A percentile compares a stretch with the other conserved stretches of the same genome.
These are phyloP conservation scores for Cheilosia urbana DNA, from an alignment of 2,888 invertebrate species.

Conservation along the genomic window DNA sequence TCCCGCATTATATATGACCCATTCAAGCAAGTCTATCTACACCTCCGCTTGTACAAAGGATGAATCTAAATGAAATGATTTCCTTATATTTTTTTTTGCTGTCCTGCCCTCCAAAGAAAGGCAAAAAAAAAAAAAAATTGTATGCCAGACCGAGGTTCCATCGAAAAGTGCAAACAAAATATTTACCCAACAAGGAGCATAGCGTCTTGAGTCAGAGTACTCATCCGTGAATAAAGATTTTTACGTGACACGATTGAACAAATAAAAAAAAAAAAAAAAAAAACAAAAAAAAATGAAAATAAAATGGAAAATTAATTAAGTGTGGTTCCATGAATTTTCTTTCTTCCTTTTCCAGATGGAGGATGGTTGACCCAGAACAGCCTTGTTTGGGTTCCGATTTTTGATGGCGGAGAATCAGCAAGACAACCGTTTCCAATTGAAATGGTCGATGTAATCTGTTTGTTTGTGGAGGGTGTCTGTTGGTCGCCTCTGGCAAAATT, in stretches of 20 bases:
- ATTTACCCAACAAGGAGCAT: slow-evolving; percentile 26
- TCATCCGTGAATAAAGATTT: slow-evolving; percentile 55
- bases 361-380: too few species aligned
- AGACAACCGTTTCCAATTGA: too few species aligned
- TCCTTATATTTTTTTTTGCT: slow-evolving; percentile 3
- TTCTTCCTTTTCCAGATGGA: too few species aligned
- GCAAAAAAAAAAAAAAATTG: slow-evolving; percentile 25
- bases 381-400: too few species aligned
- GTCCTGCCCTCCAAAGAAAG: not conserved
- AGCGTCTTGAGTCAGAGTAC: slow-evolving; percentile 23
- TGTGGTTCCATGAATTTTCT: slow-evolving; percentile 23
- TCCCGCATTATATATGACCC: slow-evolving; percentile 42
- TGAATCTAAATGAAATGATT: slow-evolving; percentile 29
- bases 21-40: slow-evolving; percentile 8
- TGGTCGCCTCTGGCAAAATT: too few species aligned
- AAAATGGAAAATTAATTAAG: slow-evolving; percentile 49
- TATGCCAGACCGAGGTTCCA: slow-evolving; percentile 8
- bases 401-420: too few species aligned
- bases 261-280: slow-evolving; percentile 11
- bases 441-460: too few species aligned
- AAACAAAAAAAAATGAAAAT: not conserved
- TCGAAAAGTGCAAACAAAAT: slow-evolving; percentile 50
- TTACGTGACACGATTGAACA: slow-evolving; percentile 44
- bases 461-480: too few species aligned
- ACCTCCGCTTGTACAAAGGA: not conserved